Percentiles rank a stretch among this genome's conserved stretches.
phyloP scores from a whole-genome alignment of 1,140 invertebrate species.

The Calliopsis andreniformis region DNA sequence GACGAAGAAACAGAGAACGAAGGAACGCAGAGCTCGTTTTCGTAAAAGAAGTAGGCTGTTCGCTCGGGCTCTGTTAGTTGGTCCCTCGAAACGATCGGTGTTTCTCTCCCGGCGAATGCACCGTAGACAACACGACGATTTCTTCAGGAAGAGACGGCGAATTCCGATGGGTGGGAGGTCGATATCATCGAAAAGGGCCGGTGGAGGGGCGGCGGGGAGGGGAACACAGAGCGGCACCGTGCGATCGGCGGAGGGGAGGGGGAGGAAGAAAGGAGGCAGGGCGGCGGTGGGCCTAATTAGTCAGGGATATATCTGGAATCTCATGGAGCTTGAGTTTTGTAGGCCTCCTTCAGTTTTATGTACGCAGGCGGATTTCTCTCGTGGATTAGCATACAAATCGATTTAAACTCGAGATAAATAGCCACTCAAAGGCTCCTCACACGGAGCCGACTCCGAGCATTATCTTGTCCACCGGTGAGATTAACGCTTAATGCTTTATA shows the following conservation, averaged over 20 bases:
- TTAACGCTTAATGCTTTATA: constrained; percentile 81
- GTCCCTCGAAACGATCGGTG: constrained; percentile 40
- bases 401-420: constrained; percentile 82
- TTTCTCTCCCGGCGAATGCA: constrained; percentile 34
- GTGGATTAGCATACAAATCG: constrained; percentile 82
- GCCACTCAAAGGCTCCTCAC: constrained; percentile 79
- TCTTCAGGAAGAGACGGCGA: constrained; percentile 58
- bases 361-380: constrained; percentile 78
- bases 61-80: constrained; percentile 9
- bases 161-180: constrained; percentile 59
- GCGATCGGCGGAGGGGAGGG: not conserved
- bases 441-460: constrained; percentile 77
- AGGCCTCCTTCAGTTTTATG: constrained; percentile 80
- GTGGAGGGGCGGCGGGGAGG: not conserved
- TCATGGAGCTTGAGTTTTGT: constrained; percentile 77
- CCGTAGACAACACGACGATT: constrained; percentile 42
- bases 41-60: constrained; percentile 53
- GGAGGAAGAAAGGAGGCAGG: constrained; percentile 40
- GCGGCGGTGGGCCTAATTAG: constrained; percentile 79
- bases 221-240: not conserved
- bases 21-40: constrained; percentile 43
- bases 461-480: constrained; percentile 80
- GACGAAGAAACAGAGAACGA: not conserved
- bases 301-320: constrained; percentile 81
- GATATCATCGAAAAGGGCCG: constrained; percentile 57